Evolutionary conservation across 2,888 invertebrate genomes (phyloP).

Genomic region (Phengaris alcon): DNA sequence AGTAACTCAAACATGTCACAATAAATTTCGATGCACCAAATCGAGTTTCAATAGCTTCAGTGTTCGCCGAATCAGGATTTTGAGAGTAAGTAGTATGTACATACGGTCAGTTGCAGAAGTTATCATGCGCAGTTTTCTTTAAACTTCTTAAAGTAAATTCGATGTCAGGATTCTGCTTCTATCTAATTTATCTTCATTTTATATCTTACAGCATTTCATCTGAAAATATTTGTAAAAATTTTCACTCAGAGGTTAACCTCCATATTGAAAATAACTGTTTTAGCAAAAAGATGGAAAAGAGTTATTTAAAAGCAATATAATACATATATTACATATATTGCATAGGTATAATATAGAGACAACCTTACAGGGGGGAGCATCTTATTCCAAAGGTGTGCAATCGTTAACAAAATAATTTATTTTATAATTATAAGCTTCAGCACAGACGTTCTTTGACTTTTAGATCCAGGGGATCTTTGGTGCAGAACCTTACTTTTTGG

Average conservation of each 20-base stretch:
- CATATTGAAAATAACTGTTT: not conserved
- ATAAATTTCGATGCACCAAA: constrained; percentile 44
- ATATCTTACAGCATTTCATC: constrained; percentile 12
- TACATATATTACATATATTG: too few species aligned
- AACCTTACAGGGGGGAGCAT: too few species aligned
- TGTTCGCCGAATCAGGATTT: constrained; percentile 41
- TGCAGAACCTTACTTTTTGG: too few species aligned
- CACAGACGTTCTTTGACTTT: too few species aligned
- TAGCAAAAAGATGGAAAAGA: too few species aligned
- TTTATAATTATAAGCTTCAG: too few species aligned
- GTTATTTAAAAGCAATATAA: too few species aligned
- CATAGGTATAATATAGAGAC: too few species aligned
- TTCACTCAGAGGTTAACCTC: not conserved
- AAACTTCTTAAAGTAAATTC: constrained; percentile 27
- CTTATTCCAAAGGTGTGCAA: too few species aligned
- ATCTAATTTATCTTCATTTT: constrained; percentile 29
- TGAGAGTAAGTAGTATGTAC: constrained; percentile 35
- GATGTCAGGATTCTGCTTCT: constrained; percentile 22
- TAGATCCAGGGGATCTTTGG: too few species aligned
- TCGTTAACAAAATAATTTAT: too few species aligned
- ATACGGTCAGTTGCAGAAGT: constrained; percentile 38
- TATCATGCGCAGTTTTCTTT: constrained; percentile 44
- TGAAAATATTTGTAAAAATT: constrained; percentile 14
- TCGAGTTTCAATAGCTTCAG: constrained; percentile 46
- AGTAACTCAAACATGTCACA: constrained; percentile 46